A percentile compares a stretch with the other conserved stretches of the same genome.
These are phyloP conservation scores for Charaxes varanes DNA, from an alignment of 1,140 invertebrate species.

Conservation along the genomic window DNA sequence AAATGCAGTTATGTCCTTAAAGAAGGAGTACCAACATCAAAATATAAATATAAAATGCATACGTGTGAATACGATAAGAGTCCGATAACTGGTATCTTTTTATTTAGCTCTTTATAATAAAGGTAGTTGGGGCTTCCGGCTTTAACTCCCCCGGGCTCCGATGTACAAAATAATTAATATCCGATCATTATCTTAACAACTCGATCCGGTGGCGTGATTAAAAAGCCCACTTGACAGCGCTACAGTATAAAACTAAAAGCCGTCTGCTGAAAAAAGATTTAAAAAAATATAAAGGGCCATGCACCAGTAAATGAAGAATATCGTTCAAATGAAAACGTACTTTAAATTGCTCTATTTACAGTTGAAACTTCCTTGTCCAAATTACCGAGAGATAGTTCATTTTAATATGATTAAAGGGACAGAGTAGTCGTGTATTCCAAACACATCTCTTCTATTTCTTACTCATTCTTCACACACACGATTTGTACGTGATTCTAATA, in stretches of 20 bases:
- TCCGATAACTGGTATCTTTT: neutral
- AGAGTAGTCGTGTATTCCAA: slow-evolving; percentile 11
- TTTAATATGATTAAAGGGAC: neutral
- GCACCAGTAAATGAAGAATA: slow-evolving; percentile 1
- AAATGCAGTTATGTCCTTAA: no score
- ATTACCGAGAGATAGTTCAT: slow-evolving; percentile 3
- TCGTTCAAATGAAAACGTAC: neutral
- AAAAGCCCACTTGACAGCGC: slow-evolving; percentile 14
- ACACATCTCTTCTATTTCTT: no score
- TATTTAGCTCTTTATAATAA: slow-evolving; percentile 4
- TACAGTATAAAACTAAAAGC: slow-evolving; percentile 17
- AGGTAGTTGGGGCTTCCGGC: slow-evolving; percentile 15
- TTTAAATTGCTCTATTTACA: no score
- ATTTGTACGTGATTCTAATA: no score
- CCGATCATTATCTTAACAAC: slow-evolving; percentile 23
- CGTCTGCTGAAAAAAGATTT: slow-evolving; percentile 5
- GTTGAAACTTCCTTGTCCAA: no score
- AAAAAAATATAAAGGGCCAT: slow-evolving; percentile 3
- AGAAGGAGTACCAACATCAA: no score
- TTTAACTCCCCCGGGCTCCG: slow-evolving; percentile 3
- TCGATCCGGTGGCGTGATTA: slow-evolving; percentile 16
- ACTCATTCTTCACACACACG: no score
- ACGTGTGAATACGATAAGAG: no score
- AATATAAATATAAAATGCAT: no score
- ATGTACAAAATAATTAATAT: slow-evolving; percentile 23